Conservation (phyloP, 2,797 vertebrate species). For the Cynopterus sphinx region DNA sequence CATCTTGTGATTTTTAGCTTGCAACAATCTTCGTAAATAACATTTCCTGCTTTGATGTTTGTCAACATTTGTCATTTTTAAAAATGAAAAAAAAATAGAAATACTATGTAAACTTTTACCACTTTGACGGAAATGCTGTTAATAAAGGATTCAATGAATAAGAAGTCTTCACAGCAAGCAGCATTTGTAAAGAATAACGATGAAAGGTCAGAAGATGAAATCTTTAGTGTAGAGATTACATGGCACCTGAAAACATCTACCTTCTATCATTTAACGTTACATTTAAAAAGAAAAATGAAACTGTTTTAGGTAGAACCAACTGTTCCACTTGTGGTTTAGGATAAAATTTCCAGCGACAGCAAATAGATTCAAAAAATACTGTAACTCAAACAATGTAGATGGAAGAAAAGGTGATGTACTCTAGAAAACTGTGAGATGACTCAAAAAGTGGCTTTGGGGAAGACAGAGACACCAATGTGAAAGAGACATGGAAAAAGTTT, state of each 20-base stretch:
- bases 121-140: conserved; percentile 83
- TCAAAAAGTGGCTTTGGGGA: background rate
- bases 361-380: background rate
- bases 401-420: background rate
- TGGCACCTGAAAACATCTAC: background rate
- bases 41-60: conserved; percentile 73
- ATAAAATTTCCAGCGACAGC: conserved; percentile 19
- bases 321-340: conserved; percentile 1
- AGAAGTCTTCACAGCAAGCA: conserved; percentile 77
- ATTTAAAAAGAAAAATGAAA: conserved; percentile 34
- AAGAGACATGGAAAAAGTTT: background rate
- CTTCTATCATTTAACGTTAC: background rate
- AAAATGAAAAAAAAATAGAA: conserved; percentile 81
- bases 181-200: conserved; percentile 73
- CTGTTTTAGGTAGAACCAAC: conserved; percentile 15
- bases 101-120: conserved; percentile 77
- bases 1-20: conserved; percentile 75
- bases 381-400: background rate
- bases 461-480: background rate
- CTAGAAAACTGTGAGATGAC: background rate
- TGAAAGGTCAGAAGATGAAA: conserved; percentile 74
- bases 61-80: conserved; percentile 80
- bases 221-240: conserved; percentile 53
- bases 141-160: conserved; percentile 80
- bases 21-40: conserved; percentile 69